Evolutionary conservation across 2,888 invertebrate genomes (phyloP).

Genomic region (Cyclophora albipunctata): DNA sequence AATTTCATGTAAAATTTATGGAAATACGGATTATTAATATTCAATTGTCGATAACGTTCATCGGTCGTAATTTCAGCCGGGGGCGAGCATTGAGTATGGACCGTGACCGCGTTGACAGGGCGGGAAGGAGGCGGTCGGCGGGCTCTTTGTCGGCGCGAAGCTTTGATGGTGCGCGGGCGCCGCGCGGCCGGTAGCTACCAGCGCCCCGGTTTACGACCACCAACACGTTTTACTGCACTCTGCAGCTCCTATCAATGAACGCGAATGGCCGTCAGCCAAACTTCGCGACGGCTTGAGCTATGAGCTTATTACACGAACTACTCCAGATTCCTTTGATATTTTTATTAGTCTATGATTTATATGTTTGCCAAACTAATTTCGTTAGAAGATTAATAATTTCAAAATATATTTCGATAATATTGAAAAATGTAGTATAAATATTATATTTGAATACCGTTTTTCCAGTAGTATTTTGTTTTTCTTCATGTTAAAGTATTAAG

Average conservation of each 20-base stretch:
- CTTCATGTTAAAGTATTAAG: too few species aligned
- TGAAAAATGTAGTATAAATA: too few species aligned
- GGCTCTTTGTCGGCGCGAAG: slow-evolving; percentile 55
- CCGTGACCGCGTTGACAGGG: slow-evolving; percentile 70
- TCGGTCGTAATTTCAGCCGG: slow-evolving; percentile 58
- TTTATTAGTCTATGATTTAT: slow-evolving; percentile 7
- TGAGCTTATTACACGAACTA: slow-evolving; percentile 17
- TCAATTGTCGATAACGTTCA: slow-evolving; percentile 60
- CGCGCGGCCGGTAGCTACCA: slow-evolving; percentile 37
- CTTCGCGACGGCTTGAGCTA: slow-evolving; percentile 36
- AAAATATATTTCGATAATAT: background rate
- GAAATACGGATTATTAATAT: slow-evolving; percentile 52
- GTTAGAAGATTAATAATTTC: slow-evolving; percentile 3
- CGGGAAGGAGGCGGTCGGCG: slow-evolving; percentile 40
- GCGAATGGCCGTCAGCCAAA: slow-evolving; percentile 42
- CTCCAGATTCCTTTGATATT: slow-evolving; percentile 24
- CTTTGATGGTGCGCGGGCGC: slow-evolving; percentile 68
- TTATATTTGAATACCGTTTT: too few species aligned
- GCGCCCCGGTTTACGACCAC: slow-evolving; percentile 65
- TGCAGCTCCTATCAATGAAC: slow-evolving; percentile 57
- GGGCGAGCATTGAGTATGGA: slow-evolving; percentile 51
- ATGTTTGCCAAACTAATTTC: slow-evolving; percentile 8
- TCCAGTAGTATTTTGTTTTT: too few species aligned
- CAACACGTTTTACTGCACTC: slow-evolving; percentile 58
- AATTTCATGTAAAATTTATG: slow-evolving; percentile 44